Conservation (phyloP, 2,797 vertebrate species). For the Sebastes trivittatus region DNA sequence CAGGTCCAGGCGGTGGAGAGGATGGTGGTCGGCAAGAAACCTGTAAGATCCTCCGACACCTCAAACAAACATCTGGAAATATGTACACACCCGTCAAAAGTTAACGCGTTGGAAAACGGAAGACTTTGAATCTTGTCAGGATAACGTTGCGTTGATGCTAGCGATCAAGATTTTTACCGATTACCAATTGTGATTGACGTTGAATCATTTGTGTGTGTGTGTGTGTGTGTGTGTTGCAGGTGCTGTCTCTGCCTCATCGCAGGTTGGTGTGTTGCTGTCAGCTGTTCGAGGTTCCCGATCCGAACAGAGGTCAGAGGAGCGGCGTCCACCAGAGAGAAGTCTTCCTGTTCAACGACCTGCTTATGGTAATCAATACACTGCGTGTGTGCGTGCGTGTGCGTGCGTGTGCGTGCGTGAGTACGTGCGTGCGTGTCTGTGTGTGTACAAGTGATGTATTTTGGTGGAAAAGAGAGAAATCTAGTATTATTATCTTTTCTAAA, state of each 20-base stretch:
- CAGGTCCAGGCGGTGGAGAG: constrained; percentile 96
- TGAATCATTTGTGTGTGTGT: neutral
- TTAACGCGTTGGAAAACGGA: neutral
- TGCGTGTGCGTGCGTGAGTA: neutral
- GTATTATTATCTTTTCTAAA: neutral
- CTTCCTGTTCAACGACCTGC: constrained; percentile 95
- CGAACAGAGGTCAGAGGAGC: constrained; percentile 90
- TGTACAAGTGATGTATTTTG: neutral
- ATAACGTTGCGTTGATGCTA: too few relatives aligned
- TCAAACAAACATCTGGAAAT: neutral
- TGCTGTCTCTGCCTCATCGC: constrained; percentile 91
- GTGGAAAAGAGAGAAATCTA: neutral
- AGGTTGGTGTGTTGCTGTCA: constrained; percentile 95
- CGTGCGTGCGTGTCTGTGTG: neutral
- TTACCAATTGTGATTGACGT: too few relatives aligned
- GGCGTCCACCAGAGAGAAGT: constrained; percentile 94
- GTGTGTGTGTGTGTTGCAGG: constrained; percentile 73
- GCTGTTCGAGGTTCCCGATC: constrained; percentile 93
- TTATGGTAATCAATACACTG: constrained; percentile 83
- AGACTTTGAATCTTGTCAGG: too few relatives aligned
- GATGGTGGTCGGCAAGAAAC: constrained; percentile 97
- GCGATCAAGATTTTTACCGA: too few relatives aligned
- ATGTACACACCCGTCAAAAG: neutral
- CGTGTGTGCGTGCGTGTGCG: neutral
- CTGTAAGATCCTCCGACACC: constrained; percentile 78